Evolutionary conservation across 2,888 invertebrate genomes (phyloP).

Genomic region (Chydorus sphaericus): DNA sequence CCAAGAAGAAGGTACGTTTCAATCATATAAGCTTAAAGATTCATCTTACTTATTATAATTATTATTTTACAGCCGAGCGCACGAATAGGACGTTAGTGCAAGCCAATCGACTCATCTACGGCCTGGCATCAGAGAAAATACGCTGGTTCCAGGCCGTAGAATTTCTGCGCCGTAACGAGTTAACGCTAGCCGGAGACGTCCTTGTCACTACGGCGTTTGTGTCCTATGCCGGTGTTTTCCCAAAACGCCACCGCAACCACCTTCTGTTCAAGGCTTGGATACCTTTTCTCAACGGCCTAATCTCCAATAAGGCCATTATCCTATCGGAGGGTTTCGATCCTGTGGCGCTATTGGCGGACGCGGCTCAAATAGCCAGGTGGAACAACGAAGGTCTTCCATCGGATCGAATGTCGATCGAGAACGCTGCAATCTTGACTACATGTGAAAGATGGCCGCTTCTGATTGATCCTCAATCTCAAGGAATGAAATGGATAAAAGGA

Average conservation of each 20-base stretch:
- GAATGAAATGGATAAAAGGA: slow-evolving; percentile 92
- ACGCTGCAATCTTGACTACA: slow-evolving; percentile 83
- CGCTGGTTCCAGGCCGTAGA: slow-evolving; percentile 86
- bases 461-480: slow-evolving; percentile 91
- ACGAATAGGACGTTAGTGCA: slow-evolving; percentile 82
- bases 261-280: slow-evolving; percentile 78
- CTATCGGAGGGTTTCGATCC: slow-evolving; percentile 73
- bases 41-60: no score
- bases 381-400: slow-evolving; percentile 91
- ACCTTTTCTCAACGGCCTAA: slow-evolving; percentile 43
- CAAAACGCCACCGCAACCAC: slow-evolving; percentile 78
- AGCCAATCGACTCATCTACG: slow-evolving; percentile 86
- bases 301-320: not conserved
- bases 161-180: slow-evolving; percentile 68
- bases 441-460: slow-evolving; percentile 93
- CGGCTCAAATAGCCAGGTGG: slow-evolving; percentile 88
- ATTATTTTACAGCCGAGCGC: slow-evolving; percentile 76
- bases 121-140: slow-evolving; percentile 87
- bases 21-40: no score
- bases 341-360: slow-evolving; percentile 72
- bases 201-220: slow-evolving; percentile 86
- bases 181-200: slow-evolving; percentile 87
- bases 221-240: slow-evolving; percentile 93
- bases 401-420: slow-evolving; percentile 93
- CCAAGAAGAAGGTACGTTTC: slow-evolving; percentile 9